Percentiles rank a stretch among this genome's conserved stretches.
Evolutionary conservation across 2,888 invertebrate genomes (phyloP).

Genomic region (Bembecia ichneumoniformis): DNA sequence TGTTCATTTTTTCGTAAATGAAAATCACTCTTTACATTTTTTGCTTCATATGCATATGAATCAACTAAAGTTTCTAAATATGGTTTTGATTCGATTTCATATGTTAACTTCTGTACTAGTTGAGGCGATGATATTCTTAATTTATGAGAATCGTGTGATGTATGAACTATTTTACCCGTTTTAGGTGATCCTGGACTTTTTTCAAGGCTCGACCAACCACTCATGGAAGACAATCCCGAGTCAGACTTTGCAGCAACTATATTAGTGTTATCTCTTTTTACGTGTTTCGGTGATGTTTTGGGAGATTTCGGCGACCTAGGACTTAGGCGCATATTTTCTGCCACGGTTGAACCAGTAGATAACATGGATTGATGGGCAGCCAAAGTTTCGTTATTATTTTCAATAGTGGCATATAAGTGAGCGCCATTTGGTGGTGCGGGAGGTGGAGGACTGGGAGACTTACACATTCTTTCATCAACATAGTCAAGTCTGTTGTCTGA

Average conservation of each 20-base stretch:
- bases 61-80: constrained; percentile 73
- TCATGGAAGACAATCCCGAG: constrained; percentile 89
- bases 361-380: constrained; percentile 40
- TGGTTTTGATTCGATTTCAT: constrained; percentile 56
- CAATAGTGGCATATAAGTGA: constrained; percentile 57
- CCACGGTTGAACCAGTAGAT: constrained; percentile 36
- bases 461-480: constrained; percentile 57
- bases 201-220: constrained; percentile 88
- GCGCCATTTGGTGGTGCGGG: constrained; percentile 82
- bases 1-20: constrained; percentile 34
- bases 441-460: constrained; percentile 83
- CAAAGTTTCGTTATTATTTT: constrained; percentile 43
- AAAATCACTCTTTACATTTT: constrained; percentile 45
- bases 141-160: constrained; percentile 54
- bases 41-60: constrained; percentile 51
- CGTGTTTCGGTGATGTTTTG: constrained; percentile 78
- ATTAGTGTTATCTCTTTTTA: constrained; percentile 72
- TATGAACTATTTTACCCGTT: constrained; percentile 56
- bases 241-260: constrained; percentile 86
- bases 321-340: constrained; percentile 72
- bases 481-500: constrained; percentile 54
- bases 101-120: constrained; percentile 44
- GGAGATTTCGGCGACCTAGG: constrained; percentile 82
- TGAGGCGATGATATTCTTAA: constrained; percentile 54
- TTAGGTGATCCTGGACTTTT: constrained; percentile 88